Base-by-base conservation (phyloP, 2,797 vertebrate genomes). In the Chaetodon trifasciatus region DNA sequence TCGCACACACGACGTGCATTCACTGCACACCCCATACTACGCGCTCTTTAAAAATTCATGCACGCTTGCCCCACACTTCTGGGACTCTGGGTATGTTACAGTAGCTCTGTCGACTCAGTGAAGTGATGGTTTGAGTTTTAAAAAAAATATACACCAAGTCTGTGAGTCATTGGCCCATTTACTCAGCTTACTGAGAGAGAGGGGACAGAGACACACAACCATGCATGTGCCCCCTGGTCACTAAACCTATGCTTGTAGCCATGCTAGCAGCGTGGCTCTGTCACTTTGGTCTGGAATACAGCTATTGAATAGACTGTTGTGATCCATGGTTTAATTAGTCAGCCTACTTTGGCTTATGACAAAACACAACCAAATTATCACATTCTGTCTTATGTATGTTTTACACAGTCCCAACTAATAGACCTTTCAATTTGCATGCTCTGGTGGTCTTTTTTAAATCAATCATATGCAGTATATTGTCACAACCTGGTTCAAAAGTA, bases 11-110 rank as follows among this genome's bases (percentile, higher is more conserved):
- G 46, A 47, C 63, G 57, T 68, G 55, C 42, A 56, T 55, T 39
- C 32, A 52, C 32, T 58, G 46, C 21, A 50, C 1, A 52, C 11
- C 1, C 15, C 8, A 1, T 47, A 44, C 37, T 50, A 47, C 63
- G 61, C 19, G 2, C 50, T 72, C 65, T 82, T 79, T 72, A 70
- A 73, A 62, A 79, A 69, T 69, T 42, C 7, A 65, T 56, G 7
- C 78, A 79, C 6, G 56, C 53, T 55, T 60, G 12, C 16, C 0
- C 16, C 6, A 6, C 8, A 3, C 69, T 58, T 72, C 53, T 57
- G 68, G 65, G 77, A 73, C 65, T 61, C n/a, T 5, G 24, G 65
- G 66, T 49, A 71, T 24, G 6, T 44, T 60, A 49, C 74, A 79
- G 79, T 13, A 37, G 46, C 61, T 68, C 50, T 4, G 17, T 8